Base-by-base conservation (phyloP, 2,797 vertebrate genomes). In the Eupleurogrammus muticus region DNA sequence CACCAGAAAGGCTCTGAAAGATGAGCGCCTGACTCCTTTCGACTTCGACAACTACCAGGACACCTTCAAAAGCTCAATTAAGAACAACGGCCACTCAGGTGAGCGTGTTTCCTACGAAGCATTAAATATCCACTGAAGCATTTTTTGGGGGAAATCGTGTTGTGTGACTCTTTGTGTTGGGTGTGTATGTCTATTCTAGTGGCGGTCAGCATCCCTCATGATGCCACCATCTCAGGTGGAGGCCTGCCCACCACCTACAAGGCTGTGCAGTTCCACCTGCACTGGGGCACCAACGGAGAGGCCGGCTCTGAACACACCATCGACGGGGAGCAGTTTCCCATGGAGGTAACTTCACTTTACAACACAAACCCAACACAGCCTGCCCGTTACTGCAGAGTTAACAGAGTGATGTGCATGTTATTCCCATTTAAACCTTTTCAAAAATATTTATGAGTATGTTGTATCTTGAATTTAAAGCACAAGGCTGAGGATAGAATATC, bases 301-400 rank as follows among this genome's bases (percentile, higher is more conserved):
- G 83, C 82, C 0, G 97, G 97, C n/a, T 97, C 97, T 0, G 97
- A 99, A 73, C 97, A 99, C 93, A 97, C 94, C 76, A 89, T 99
- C 0, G 90, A 99, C 0, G 96, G 96, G 53, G 92, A 95, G 23
- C 95, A 83, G 82, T 94, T 93, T 58, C 95, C 96, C 63, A 97
- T 98, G 97, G 97, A 99, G 97, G 97, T 98, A 87, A 1, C 9
- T 35, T 20, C 9, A 24, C 11, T 46, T 54, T 14, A 19, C 19
- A 14, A 0, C 2, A 24, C 42, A 50, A 23, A 12, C 24, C 9
- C n/a, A 23, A 51, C 53, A 57, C 65, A n/a, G 13, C 12, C 9
- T 49, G 17, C 21, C 58, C 46, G 1, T 38, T 17, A 20, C 8
- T 28, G 44, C 12, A 54, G 5, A 32, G 17, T 28, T 57, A 9